phyloP scores from a whole-genome alignment of 1,140 invertebrate genomes.

The Zaprionus kolodkinae region DNA sequence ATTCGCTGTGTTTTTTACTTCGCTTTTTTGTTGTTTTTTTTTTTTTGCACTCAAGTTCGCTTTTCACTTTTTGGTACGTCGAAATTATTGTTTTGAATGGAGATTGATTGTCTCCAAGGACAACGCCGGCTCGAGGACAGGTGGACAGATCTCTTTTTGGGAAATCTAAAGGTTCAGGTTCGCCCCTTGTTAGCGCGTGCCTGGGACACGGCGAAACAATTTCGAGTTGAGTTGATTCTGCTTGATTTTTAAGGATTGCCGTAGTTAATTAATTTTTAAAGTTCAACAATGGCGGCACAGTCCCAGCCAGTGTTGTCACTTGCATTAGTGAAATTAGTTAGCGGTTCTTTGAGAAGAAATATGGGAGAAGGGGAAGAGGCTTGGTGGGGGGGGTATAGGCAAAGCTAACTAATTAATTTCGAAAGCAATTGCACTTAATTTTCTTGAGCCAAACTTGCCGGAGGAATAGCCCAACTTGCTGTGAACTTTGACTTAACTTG shows the following conservation, averaged over 20 bases:
- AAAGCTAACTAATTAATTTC: constrained; percentile 71
- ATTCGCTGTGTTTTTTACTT: constrained; percentile 29
- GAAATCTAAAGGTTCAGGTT: constrained; percentile 48
- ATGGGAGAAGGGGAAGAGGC: background rate
- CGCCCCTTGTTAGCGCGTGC: constrained; percentile 58
- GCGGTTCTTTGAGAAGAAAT: background rate
- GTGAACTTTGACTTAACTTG: constrained; percentile 18
- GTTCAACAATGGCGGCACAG: constrained; percentile 57
- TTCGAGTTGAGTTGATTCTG: constrained; percentile 44
- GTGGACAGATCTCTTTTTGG: constrained; percentile 32
- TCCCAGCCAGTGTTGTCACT: constrained; percentile 54
- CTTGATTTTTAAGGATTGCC: constrained; percentile 65
- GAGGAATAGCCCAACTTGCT: constrained; percentile 13
- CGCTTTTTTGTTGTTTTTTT: constrained; percentile 26
- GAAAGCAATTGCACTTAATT: constrained; percentile 60
- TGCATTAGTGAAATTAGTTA: constrained; percentile 77
- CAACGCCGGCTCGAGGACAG: constrained; percentile 50
- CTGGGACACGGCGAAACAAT: constrained; percentile 50
- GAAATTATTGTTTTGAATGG: constrained; percentile 82
- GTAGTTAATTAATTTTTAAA: constrained; percentile 82
- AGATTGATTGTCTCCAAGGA: constrained; percentile 83
- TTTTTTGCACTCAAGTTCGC: constrained; percentile 50
- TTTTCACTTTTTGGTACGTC: constrained; percentile 64
- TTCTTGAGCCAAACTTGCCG: constrained; percentile 30
- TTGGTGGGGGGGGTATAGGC: constrained; percentile 1